Evolutionary conservation across 2,797 vertebrate species (phyloP), one percentile per base, ranked within the genome.

Genomic region (Phoxinus dragarum): DNA sequence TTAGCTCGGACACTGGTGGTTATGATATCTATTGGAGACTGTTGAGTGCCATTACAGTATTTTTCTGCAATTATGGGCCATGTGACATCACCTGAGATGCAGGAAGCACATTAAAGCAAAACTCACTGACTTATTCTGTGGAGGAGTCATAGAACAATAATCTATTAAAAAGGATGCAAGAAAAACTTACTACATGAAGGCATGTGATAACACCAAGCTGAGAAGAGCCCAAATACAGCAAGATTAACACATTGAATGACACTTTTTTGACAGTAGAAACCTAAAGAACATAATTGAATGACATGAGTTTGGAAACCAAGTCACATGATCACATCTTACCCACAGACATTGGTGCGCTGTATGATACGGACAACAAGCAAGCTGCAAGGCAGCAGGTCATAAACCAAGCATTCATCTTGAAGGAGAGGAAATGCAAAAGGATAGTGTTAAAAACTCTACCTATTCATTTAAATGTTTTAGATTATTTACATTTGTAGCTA

Each of bases 1-100:
- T 94, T 17, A 0, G 0, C n/a, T 0, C 5, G 0, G 0, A 90
- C 89, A 0, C 6, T 17, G 0, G 31, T 0, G 0, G 91, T 80
- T 4, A 74, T 11, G 0, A 96, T 96, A 90, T 96, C 0, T 19
- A 96, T 92, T 36, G 95, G 95, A 1, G 95, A 96, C 88, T 96
- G 96, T 0, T 85, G 84, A 3, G 0, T 86, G 8, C 94, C 92
- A 1, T 86, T 93, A 86, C 95, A 96, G 5, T 1, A 66, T 0
- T 54, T 0, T 0, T 71, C 0, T 19, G 40, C 17, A 6, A 90
- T 84, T 0, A 0, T 17, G 0, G 91, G 0, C 95, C 95, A 96
- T 0, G 7, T 72, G 0, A 44, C 0, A 1, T 91, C 79, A 89
- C 88, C 95, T 95, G 19, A 21, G 34, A 42, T 2, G 4, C 34